Percentiles rank a stretch among this genome's conserved stretches.
These are phyloP conservation scores for Pachyramphus minor DNA, from an alignment of 2,113 vertebrate species.

Conservation along the genomic window DNA sequence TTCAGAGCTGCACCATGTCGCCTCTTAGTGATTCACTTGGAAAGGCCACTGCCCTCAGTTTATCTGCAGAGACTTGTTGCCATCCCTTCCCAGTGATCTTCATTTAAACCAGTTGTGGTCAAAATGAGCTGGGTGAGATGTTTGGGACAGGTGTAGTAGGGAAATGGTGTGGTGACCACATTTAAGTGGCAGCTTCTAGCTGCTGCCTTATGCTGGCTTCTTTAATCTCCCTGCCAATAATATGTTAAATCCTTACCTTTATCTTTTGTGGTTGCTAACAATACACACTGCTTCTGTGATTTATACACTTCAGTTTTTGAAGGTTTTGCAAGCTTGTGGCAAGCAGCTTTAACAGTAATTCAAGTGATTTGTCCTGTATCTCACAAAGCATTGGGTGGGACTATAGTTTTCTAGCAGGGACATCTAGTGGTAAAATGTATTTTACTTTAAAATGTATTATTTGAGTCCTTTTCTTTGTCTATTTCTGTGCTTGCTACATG, in stretches of 20 bases:
- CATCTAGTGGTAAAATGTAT: constrained; percentile 6
- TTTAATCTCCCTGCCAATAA: background rate
- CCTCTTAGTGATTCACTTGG: background rate
- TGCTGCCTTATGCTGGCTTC: background rate
- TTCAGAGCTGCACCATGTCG: background rate
- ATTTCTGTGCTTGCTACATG: background rate
- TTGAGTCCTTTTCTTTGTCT: background rate
- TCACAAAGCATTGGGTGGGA: background rate
- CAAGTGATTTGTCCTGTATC: background rate
- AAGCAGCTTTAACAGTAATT: background rate
- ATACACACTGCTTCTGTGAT: background rate
- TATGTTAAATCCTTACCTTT: background rate
- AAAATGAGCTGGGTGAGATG: background rate
- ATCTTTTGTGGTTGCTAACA: background rate
- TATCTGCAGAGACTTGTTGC: background rate
- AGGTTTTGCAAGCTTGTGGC: background rate
- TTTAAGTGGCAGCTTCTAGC: background rate
- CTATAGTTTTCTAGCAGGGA: background rate
- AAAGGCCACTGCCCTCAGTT: background rate
- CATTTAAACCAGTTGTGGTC: background rate
- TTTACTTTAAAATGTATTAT: background rate
- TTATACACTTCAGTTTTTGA: background rate
- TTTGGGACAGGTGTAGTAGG: background rate
- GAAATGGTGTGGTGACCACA: rapidly evolving
- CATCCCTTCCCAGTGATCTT: background rate